These are phyloP conservation scores for Drosophila algonquin DNA, from an alignment of 2,888 invertebrate species.

Conservation along the genomic window DNA sequence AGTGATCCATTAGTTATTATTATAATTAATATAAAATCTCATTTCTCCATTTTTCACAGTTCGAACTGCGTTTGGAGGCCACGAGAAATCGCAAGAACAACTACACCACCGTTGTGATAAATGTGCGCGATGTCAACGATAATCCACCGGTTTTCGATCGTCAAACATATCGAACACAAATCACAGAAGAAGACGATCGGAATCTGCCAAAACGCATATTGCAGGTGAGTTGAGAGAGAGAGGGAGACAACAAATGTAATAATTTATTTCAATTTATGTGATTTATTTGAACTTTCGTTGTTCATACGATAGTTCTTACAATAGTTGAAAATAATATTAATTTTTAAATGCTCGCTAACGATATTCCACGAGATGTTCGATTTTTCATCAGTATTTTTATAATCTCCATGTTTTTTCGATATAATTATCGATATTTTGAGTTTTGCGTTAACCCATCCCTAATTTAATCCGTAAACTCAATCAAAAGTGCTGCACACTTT, in stretches of 20 bases:
- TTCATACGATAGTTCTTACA: too few species aligned
- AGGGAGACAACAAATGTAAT: too few species aligned
- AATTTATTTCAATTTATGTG: too few species aligned
- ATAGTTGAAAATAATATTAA: too few species aligned
- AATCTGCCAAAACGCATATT: conserved; percentile 96
- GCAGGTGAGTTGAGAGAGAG: conserved; percentile 88
- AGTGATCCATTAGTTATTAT: background rate
- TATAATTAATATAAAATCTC: too few species aligned
- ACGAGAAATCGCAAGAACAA: conserved; percentile 98
- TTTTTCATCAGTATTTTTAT: conserved; percentile 64
- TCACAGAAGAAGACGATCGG: conserved; percentile 97
- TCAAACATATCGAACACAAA: conserved; percentile 96
- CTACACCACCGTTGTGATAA: conserved; percentile 97
- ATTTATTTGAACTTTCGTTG: too few species aligned
- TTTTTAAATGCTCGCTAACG: too few species aligned
- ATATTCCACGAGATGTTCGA: too few species aligned
- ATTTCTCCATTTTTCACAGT: conserved; percentile 85
- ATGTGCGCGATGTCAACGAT: conserved; percentile 96
- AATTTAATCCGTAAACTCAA: background rate
- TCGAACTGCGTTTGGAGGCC: conserved; percentile 95
- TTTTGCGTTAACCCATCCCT: background rate
- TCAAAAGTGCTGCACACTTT: conserved; percentile 85
- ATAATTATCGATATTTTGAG: background rate
- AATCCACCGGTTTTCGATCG: conserved; percentile 96
- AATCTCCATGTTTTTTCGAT: background rate